phyloP scores from a whole-genome alignment of 2,797 vertebrate species.

The Hirundo rustica region DNA sequence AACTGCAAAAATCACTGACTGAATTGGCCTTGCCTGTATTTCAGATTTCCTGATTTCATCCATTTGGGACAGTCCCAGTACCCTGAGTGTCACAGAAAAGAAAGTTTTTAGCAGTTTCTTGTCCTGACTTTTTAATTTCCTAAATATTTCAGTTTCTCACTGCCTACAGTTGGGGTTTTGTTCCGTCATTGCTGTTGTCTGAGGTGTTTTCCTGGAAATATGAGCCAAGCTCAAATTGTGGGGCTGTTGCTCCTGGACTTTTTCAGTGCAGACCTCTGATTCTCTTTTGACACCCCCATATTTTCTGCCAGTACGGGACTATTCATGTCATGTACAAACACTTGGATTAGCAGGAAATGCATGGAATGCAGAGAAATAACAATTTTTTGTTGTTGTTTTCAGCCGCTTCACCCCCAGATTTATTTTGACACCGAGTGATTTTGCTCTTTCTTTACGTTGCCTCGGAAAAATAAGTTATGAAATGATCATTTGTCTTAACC shows the following conservation, averaged over 20 bases:
- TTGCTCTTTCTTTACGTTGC: not conserved
- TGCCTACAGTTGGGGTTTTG: not conserved
- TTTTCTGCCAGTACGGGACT: not conserved
- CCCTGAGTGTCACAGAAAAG: not conserved
- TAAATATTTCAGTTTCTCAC: not conserved
- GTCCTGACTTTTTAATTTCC: not conserved
- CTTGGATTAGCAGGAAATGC: not conserved
- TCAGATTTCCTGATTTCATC: not conserved
- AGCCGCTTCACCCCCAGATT: not conserved
- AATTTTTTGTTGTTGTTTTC: not conserved
- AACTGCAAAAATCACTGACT: not conserved
- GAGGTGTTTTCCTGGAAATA: not conserved
- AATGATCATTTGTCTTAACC: not conserved
- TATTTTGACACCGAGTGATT: not conserved
- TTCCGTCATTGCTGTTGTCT: fast-evolving
- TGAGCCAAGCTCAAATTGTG: not conserved
- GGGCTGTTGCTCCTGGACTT: not conserved
- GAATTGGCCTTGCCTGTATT: not conserved
- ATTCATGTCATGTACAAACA: not conserved
- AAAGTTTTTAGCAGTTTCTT: not conserved
- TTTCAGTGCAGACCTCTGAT: not conserved
- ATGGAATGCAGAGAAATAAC: not conserved
- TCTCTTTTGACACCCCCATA: not conserved
- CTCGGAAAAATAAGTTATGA: not conserved
- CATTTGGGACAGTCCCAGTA: not conserved